A percentile compares a stretch with the other conserved stretches of the same genome.
These are phyloP conservation scores for Megalops cyprinoides DNA, from an alignment of 2,797 vertebrate species.

Conservation along the genomic window DNA sequence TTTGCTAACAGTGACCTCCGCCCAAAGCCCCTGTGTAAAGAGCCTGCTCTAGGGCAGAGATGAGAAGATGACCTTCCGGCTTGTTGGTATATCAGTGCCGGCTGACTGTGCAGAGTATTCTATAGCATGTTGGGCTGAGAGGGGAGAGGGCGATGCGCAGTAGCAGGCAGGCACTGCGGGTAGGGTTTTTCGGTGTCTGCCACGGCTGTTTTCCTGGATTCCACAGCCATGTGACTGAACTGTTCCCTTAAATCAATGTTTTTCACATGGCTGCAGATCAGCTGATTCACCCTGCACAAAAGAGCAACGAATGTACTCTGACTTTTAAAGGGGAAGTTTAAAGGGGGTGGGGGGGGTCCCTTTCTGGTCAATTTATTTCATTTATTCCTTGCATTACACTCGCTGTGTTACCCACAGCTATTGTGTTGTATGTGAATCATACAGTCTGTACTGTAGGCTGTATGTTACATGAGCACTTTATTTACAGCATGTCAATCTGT, in stretches of 20 bases:
- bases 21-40: background rate
- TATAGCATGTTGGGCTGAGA: background rate
- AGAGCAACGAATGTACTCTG: background rate
- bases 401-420: background rate
- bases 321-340: background rate
- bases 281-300: constrained; percentile 2
- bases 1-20: background rate
- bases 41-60: background rate
- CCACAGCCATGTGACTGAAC: constrained; percentile 5
- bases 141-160: background rate
- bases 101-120: background rate
- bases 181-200: background rate
- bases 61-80: background rate
- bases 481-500: background rate
- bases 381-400: too few species aligned
- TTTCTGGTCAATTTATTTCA: too few species aligned
- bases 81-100: background rate
- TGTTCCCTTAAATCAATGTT: constrained; percentile 20
- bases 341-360: too few species aligned
- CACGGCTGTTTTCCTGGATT: constrained; percentile 16
- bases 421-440: background rate
- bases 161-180: constrained; percentile 6
- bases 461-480: background rate
- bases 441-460: too few species aligned
- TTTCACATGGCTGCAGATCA: constrained; percentile 13